These are phyloP conservation scores for Sinhomidia bicolor DNA, from an alignment of 2,888 invertebrate genomes.

Conservation along the genomic window DNA sequence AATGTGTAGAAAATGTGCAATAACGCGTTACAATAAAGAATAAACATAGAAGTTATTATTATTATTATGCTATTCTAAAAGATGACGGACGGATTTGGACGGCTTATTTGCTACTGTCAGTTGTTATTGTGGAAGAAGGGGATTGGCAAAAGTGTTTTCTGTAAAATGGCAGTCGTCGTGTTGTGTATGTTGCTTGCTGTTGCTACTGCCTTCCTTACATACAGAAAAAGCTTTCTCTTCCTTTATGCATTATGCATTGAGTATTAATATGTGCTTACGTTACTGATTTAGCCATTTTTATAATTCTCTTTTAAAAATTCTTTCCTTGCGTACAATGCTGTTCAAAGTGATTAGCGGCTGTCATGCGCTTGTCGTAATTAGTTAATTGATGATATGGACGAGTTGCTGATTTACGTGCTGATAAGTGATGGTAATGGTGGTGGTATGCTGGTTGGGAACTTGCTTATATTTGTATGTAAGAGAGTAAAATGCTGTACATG, in stretches of 20 bases:
- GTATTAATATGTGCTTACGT: background rate
- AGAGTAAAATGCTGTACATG: background rate
- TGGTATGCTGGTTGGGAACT: background rate
- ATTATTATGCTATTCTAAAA: conserved; percentile 8
- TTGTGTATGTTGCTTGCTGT: too few species aligned
- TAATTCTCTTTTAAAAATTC: conserved; percentile 12
- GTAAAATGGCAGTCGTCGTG: background rate
- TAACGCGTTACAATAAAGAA: background rate
- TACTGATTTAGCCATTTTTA: conserved; percentile 26
- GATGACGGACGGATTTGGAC: background rate
- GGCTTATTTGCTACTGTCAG: background rate
- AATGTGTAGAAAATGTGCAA: background rate
- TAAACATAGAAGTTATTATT: too few species aligned
- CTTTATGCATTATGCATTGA: conserved; percentile 33
- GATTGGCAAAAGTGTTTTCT: background rate
- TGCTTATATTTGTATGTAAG: background rate
- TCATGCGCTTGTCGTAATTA: conserved; percentile 65
- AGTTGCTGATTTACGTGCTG: conserved; percentile 61
- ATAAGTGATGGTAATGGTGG: conserved; percentile 61
- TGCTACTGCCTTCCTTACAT: too few species aligned
- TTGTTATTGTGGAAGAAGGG: background rate
- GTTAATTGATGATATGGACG: conserved; percentile 68
- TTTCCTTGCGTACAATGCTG: conserved; percentile 29
- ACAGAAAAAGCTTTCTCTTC: conserved; percentile 43
- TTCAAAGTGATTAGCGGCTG: conserved; percentile 48